Evolutionary conservation across 2,113 vertebrate genomes (phyloP), one percentile per base, ranked within the genome.

Genomic region (Xiphophorus hellerii): DNA sequence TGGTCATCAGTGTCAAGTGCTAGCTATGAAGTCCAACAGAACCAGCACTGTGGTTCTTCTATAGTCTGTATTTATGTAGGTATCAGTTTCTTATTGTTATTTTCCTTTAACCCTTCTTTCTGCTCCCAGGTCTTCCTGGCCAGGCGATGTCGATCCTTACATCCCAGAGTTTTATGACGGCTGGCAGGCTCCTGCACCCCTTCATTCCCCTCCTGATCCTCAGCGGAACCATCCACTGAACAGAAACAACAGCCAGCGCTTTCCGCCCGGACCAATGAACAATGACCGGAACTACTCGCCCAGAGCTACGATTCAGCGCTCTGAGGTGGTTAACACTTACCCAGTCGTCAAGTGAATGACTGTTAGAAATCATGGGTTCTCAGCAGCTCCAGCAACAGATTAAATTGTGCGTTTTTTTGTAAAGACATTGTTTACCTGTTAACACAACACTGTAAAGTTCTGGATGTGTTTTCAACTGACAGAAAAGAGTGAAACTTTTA

Each of bases 161-260:
- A 37, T 61, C 44, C 97, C 96, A 0, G 51, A 61, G 0, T 97
- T 98, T 88, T 95, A 83, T 0, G 93, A 96, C 4, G 96, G 95
- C n/a, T 97, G 96, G 96, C 65, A 94, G 81, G 93, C 78, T 0
- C 93, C 94, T 0, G 2, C 83, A 8, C 87, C 74, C 9, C 0
- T 29, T 15, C 90, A 87, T 0, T 0, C 35, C 1, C 69, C 89
- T 4, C 20, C 35, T 48, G 69, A 37, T 0, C 37, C 17, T 0
- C 33, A 33, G 5, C 74, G 70, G 37, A 87, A 66, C 4, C 1
- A 44, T 10, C 80, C 62, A 12, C 0, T 84, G 27, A 87, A 86
- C 83, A 66, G 88, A 60, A 90, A 69, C 81, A 87, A 39, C 91
- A 93, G 89, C 74, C 90, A 91, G 80, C 84, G 33, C 1, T 70